Evolutionary conservation across 2,113 vertebrate genomes (phyloP), one percentile per base, ranked within the genome.

Genomic region (Pachyramphus minor): DNA sequence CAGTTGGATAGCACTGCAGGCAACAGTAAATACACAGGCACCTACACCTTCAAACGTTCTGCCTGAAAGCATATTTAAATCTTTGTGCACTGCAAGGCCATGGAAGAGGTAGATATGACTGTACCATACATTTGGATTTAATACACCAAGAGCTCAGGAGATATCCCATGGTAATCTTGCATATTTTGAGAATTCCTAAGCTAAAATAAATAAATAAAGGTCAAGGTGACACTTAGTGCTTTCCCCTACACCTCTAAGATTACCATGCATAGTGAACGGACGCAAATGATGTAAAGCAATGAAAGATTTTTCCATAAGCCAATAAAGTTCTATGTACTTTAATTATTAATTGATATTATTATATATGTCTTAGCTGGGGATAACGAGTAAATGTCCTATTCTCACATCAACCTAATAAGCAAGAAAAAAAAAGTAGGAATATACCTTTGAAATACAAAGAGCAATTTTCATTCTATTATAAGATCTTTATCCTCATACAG

Each of bases 401-500:
- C 72, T 80, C 68, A 53, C 64, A 75, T 22, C 69, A 95, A 79
- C 52, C 37, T 72, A 92, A 84, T 35, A 92, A 84, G 50, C 25
- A 94, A 83, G 45, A 12, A 69, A 60, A 52, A 59, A n/a, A 73
- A 62, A 81, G 47, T 53, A 37, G 76, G 93, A 93, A 86, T 90
- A 89, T 4, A 94, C 41, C 64, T 94, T 58, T 68, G 59, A 91
- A 96, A 93, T 52, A 86, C 49, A 88, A 93, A 95, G 68, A 86
- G 4, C 42, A 77, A 88, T 95, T 95, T 94, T 93, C 73, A 49
- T 93, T 90, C 79, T 86, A 73, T 92, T 93, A 33, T 35, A 88
- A 90, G 92, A 84, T 86, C 72, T 96, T 90, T 81, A 86, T 84
- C 56, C 63, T 92, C 68, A 83, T 60, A 93, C 39, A 89, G 75